phyloP scores from a whole-genome alignment of 2,113 vertebrate species.

The Saccopteryx bilineata region DNA sequence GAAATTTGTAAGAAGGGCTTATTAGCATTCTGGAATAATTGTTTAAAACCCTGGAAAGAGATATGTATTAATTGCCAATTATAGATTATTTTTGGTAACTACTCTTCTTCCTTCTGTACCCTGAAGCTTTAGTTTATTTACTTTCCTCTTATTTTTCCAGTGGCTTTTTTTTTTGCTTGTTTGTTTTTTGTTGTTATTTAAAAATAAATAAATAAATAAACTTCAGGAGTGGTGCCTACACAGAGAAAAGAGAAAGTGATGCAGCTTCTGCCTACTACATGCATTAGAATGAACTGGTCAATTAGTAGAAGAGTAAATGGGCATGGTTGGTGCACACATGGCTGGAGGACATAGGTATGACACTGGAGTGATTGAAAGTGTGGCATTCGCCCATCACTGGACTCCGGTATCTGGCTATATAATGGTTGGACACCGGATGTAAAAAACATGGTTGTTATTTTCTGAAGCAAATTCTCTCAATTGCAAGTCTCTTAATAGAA shows the following conservation, averaged over 20 bases:
- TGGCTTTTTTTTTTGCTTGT: background rate
- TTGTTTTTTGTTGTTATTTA: background rate
- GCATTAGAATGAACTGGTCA: conserved; percentile 92
- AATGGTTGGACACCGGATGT: conserved; percentile 97
- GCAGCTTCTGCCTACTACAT: conserved; percentile 86
- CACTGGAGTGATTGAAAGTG: conserved; percentile 96
- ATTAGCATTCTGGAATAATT: background rate
- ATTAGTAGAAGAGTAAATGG: conserved; percentile 97
- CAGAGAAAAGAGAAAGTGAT: conserved; percentile 10
- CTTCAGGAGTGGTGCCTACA: conserved; percentile 56
- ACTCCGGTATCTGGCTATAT: conserved; percentile 95
- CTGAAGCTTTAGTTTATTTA: background rate
- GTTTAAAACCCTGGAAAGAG: background rate
- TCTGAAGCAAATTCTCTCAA: conserved; percentile 94
- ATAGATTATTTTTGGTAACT: background rate
- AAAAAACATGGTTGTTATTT: conserved; percentile 91
- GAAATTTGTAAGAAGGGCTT: background rate
- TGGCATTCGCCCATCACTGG: conserved; percentile 94
- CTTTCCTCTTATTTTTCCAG: background rate
- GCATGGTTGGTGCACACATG: conserved; percentile 97
- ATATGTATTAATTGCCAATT: background rate
- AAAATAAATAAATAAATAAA: conserved; percentile 24
- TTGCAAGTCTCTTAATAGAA: conserved; percentile 96
- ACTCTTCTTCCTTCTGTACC: background rate
- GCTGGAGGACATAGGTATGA: conserved; percentile 96